Base-by-base conservation (phyloP, 1,140 invertebrate species). In the Bombus pascuorum region DNA sequence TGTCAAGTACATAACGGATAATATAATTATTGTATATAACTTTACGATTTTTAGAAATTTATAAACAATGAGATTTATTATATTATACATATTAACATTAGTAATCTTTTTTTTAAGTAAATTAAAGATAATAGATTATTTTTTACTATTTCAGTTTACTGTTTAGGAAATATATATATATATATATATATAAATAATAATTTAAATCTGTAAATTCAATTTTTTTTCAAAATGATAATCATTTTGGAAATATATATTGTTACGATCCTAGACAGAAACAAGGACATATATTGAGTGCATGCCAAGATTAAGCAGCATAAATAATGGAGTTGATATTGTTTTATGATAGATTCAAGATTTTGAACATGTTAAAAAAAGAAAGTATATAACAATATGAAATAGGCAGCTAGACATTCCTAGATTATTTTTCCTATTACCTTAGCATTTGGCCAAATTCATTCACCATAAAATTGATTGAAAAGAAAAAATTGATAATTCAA, bases 1-100 rank as follows among this genome's bases (percentile, higher is more conserved):
- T 91, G 92, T 95, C 92, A 93, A 93, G 92, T 93, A 94, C 92
- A 94, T 95, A 95, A 94, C 91, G 92, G 90, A 94, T 94, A 94
- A 94, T 94, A 95, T 95, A 95, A 95, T 95, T 94, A 95, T 94
- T 95, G 95, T 95, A 95, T 95, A 95, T 95, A 95, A 94, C 91
- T 95, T 94, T 93, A 94, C 94, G 93, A 95, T 95, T 95, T 95
- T 95, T 95, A 95, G 94, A 95, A 95, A 94, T 95, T 95, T 95
- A 95, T 95, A 95, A 95, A 94, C 94, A 94, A 94, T 95, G 94
- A 95, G 95, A 95, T 95, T 95, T 95, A 95, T 95, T 94, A 94
- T 94, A 93, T 94, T 95, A 95, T 92, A 95, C 91, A 89, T 89
- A 91, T 90, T 94, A 93, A 91, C 85, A 81, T 94, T 94, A 92